phyloP scores from a whole-genome alignment of 2,113 vertebrate genomes.

The Cathartes aura region DNA sequence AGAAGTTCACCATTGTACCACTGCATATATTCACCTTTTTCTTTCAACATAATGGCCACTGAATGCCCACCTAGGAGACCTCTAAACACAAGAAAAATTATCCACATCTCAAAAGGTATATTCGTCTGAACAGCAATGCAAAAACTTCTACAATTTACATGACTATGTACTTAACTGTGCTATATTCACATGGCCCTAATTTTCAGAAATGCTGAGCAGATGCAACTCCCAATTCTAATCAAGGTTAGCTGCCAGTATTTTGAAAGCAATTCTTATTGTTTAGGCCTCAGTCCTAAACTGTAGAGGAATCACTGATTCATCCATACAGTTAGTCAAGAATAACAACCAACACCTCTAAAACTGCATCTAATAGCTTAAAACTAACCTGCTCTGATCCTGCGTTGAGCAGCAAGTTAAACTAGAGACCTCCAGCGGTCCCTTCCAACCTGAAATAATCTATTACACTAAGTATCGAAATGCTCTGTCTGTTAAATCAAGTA shows the following conservation, averaged over 20 bases:
- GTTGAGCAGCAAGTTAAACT: not conserved
- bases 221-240: not conserved
- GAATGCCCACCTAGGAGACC: conserved; percentile 95
- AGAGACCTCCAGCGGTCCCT: not conserved
- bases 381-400: not conserved
- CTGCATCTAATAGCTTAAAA: not conserved
- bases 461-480: not conserved
- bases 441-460: not conserved
- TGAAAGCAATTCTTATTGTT: not conserved
- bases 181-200: not conserved
- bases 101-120: not conserved
- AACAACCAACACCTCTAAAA: not conserved
- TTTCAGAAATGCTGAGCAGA: not conserved
- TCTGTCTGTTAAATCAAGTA: not conserved
- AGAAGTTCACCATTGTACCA: conserved; percentile 96
- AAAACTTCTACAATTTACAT: not conserved
- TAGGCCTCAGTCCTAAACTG: not conserved
- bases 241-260: not conserved
- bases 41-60: conserved; percentile 95
- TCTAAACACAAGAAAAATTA: conserved; percentile 70
- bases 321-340: not conserved
- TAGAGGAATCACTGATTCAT: not conserved
- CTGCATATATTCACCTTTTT: conserved; percentile 89
- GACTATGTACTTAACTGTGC: not conserved
- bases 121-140: not conserved